Conservation (phyloP, 2,888 invertebrate species). For the Osmoderma eremita region DNA sequence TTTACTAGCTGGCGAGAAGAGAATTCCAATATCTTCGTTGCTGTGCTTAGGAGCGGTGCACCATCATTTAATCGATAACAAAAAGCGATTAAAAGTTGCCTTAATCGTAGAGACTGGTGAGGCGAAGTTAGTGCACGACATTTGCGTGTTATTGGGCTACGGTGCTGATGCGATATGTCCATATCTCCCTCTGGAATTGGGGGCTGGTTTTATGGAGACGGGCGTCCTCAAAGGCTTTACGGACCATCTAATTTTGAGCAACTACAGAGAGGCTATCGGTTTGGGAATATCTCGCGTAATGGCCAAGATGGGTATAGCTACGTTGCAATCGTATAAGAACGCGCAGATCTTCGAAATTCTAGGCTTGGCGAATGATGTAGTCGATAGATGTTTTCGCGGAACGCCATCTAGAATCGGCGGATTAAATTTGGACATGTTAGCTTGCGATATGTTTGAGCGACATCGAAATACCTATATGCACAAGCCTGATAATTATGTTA, state of each 20-base stretch:
- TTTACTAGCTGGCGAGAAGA: slow-evolving; percentile 69
- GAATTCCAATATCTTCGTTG: slow-evolving; percentile 82
- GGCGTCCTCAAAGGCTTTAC: slow-evolving; percentile 82
- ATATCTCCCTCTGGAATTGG: slow-evolving; percentile 94
- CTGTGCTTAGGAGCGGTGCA: slow-evolving; percentile 94
- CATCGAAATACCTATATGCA: slow-evolving; percentile 80
- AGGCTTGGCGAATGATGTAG: slow-evolving; percentile 90
- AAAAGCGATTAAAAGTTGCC: slow-evolving; percentile 96
- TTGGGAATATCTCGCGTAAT: slow-evolving; percentile 77
- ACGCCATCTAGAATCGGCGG: slow-evolving; percentile 82
- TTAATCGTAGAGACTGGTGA: slow-evolving; percentile 96
- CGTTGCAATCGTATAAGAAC: slow-evolving; percentile 97
- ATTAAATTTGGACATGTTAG: slow-evolving; percentile 86
- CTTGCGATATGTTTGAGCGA: slow-evolving; percentile 84
- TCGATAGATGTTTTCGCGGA: slow-evolving; percentile 90
- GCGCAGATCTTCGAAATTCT: slow-evolving; percentile 99
- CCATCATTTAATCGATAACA: slow-evolving; percentile 92
- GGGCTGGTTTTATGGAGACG: slow-evolving; percentile 85
- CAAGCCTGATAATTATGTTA: slow-evolving; percentile 75
- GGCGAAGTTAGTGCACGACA: slow-evolving; percentile 95
- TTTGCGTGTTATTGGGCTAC: slow-evolving; percentile 93
- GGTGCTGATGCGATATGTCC: slow-evolving; percentile 99
- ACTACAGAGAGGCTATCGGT: slow-evolving; percentile 83
- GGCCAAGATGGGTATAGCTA: slow-evolving; percentile 99
- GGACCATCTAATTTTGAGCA: slow-evolving; percentile 83